phyloP scores from a whole-genome alignment of 1,140 invertebrate genomes.

The Antheraea pernyi region DNA sequence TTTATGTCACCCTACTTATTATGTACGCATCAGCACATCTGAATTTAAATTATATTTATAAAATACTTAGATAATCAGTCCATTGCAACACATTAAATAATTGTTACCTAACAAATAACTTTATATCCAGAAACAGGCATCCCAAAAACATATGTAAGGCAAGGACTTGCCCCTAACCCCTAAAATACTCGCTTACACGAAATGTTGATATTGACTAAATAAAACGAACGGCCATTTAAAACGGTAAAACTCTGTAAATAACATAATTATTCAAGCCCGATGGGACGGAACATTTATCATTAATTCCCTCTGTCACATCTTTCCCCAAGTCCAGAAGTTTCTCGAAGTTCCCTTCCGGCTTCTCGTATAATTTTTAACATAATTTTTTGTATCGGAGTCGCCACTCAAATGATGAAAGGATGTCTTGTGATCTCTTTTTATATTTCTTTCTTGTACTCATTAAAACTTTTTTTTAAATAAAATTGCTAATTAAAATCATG shows the following conservation, averaged over 20 bases:
- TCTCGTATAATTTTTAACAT: slow-evolving; percentile 13
- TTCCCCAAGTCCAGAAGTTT: slow-evolving; percentile 2
- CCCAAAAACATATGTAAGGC: background rate
- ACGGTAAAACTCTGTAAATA: background rate
- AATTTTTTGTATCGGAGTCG: slow-evolving; percentile 10
- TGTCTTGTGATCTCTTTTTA: background rate
- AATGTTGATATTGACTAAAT: background rate
- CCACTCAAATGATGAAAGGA: background rate
- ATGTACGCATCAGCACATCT: too few relatives aligned
- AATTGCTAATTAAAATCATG: too few relatives aligned
- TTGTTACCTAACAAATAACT: too few relatives aligned
- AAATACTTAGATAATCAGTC: too few relatives aligned
- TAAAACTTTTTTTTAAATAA: too few relatives aligned
- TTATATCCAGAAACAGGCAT: background rate
- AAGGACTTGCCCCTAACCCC: too few relatives aligned
- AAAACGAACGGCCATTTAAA: background rate
- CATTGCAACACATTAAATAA: too few relatives aligned
- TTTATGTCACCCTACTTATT: too few relatives aligned
- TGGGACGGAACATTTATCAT: slow-evolving; percentile 13
- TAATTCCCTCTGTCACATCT: slow-evolving; percentile 10
- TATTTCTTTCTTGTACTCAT: background rate
- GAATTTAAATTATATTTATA: too few relatives aligned
- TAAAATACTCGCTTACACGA: background rate
- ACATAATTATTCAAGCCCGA: slow-evolving; percentile 12
- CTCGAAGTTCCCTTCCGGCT: slow-evolving; percentile 2